Percentiles rank a stretch among this genome's conserved stretches.
Evolutionary conservation across 2,113 vertebrate genomes (phyloP).

Genomic region (Pampusana beccarii): DNA sequence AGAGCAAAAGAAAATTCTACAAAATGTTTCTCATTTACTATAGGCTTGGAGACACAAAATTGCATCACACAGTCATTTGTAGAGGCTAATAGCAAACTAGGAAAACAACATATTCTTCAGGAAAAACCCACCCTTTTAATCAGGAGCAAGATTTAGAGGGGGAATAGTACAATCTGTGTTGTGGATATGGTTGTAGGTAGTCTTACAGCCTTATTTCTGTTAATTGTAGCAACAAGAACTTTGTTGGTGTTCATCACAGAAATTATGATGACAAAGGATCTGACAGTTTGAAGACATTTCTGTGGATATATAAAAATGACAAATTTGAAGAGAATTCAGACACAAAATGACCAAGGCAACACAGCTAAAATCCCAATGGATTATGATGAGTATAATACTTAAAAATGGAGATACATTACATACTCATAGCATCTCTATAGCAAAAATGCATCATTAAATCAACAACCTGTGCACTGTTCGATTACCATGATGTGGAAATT

Average conservation of each 20-base stretch:
- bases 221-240: neutral
- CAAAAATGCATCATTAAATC: slow-evolving; percentile 1
- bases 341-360: neutral
- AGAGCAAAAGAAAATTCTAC: slow-evolving; percentile 47
- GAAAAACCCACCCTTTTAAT: neutral
- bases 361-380: neutral
- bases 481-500: slow-evolving; percentile 6
- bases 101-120: neutral
- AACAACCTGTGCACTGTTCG: neutral
- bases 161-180: neutral
- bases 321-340: neutral
- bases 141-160: neutral
- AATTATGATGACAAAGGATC: neutral
- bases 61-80: neutral
- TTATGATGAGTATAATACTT: neutral
- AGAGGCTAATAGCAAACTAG: slow-evolving; percentile 12
- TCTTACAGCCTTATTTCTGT: neutral
- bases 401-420: neutral
- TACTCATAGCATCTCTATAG: neutral
- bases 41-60: slow-evolving; percentile 35
- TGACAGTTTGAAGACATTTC: neutral
- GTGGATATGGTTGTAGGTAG: neutral
- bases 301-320: neutral
- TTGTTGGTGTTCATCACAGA: neutral
- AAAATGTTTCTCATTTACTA: slow-evolving; percentile 49